These are phyloP conservation scores for Miltochrista miniata DNA, from an alignment of 2,888 invertebrate species.

Conservation along the genomic window DNA sequence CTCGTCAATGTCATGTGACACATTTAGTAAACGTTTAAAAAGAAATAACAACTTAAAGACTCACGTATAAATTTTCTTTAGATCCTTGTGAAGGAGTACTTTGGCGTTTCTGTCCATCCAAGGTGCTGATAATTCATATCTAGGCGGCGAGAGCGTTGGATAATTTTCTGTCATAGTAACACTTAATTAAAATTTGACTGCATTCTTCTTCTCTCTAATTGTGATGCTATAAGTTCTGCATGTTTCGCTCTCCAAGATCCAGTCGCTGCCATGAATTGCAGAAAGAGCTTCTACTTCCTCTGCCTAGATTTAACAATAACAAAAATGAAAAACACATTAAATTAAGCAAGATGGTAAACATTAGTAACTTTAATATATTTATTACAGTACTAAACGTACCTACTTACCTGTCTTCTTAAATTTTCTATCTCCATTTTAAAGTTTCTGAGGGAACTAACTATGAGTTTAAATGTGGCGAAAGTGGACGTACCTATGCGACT, in stretches of 20 bases:
- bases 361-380: too few relatives aligned
- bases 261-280: slow-evolving; percentile 89
- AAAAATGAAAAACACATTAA: too few relatives aligned
- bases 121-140: slow-evolving; percentile 88
- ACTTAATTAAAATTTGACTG: slow-evolving; percentile 84
- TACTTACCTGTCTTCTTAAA: too few relatives aligned
- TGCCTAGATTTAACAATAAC: too few relatives aligned
- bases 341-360: too few relatives aligned
- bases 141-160: slow-evolving; percentile 86
- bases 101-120: slow-evolving; percentile 85
- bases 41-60: slow-evolving; percentile 41
- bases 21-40: too few relatives aligned
- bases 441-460: too few relatives aligned
- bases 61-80: slow-evolving; percentile 88
- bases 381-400: too few relatives aligned
- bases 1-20: too few relatives aligned
- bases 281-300: slow-evolving; percentile 89
- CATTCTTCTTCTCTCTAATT: slow-evolving; percentile 73
- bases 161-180: slow-evolving; percentile 86
- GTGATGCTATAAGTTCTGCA: slow-evolving; percentile 85
- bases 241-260: slow-evolving; percentile 83
- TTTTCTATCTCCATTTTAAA: too few relatives aligned
- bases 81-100: slow-evolving; percentile 75
- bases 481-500: too few relatives aligned
- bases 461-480: too few relatives aligned